A percentile compares a stretch with the other conserved stretches of the same genome.
phyloP scores from a whole-genome alignment of 1,140 invertebrate genomes.

The Pinna nobilis region DNA sequence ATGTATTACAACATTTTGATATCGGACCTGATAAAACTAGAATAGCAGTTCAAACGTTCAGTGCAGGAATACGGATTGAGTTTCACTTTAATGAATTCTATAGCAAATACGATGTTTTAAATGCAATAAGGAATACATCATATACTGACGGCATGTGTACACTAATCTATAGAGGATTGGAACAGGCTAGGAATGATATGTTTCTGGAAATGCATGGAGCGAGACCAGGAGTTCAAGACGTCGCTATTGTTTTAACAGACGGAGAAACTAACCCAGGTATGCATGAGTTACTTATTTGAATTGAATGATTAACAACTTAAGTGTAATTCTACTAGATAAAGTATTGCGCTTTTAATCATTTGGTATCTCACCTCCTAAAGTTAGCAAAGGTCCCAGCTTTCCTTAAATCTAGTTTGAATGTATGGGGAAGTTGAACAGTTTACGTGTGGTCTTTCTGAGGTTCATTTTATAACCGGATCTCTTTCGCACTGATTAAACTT shows the following conservation, averaged over 20 bases:
- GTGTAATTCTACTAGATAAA: too few species aligned
- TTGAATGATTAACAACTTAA: too few species aligned
- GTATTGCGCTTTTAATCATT: too few species aligned
- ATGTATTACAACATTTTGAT: slow-evolving; percentile 11
- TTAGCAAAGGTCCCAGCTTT: too few species aligned
- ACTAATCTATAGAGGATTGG: slow-evolving; percentile 9
- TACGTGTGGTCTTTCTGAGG: too few species aligned
- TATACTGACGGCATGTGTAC: slow-evolving; percentile 23
- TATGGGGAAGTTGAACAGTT: too few species aligned
- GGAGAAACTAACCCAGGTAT: slow-evolving; percentile 21
- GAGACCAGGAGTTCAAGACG: background rate
- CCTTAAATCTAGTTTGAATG: too few species aligned
- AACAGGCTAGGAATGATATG: slow-evolving; percentile 11
- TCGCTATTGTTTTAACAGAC: slow-evolving; percentile 7
- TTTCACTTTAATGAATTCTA: slow-evolving; percentile 17
- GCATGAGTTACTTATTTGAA: too few species aligned
- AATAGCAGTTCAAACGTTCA: slow-evolving; percentile 20
- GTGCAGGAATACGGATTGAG: slow-evolving; percentile 13
- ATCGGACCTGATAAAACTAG: slow-evolving; percentile 19
- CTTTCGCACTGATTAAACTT: too few species aligned
- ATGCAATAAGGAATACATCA: background rate
- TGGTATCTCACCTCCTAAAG: too few species aligned
- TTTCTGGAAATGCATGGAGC: background rate
- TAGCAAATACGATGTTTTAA: slow-evolving; percentile 13
- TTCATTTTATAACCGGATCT: too few species aligned